These are phyloP conservation scores for Coccyzus lansbergi DNA, from an alignment of 2,797 vertebrate species.

Conservation along the genomic window DNA sequence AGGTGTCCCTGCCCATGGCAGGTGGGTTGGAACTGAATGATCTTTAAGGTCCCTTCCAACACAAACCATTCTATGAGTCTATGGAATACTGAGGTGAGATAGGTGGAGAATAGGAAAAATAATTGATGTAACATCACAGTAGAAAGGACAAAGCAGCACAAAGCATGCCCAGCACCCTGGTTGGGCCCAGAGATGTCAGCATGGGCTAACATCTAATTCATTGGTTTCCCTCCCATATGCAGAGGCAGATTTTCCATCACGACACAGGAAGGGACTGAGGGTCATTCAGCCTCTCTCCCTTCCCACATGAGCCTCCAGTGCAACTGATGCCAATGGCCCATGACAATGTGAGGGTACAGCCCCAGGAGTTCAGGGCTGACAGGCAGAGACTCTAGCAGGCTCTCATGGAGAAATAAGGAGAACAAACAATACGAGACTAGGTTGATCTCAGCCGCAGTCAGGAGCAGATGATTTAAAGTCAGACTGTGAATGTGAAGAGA, in stretches of 20 bases:
- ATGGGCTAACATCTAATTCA: no score
- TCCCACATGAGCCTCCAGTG: neutral
- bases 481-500: neutral
- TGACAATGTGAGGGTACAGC: rapidly evolving
- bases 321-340: rapidly evolving
- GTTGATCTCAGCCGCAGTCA: neutral
- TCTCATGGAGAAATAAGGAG: neutral
- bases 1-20: no score
- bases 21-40: no score
- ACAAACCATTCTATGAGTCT: no score
- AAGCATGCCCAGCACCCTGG: neutral
- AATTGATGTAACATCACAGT: neutral
- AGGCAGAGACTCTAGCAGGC: neutral
- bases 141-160: neutral
- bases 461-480: neutral
- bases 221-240: neutral
- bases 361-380: neutral
- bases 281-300: neutral
- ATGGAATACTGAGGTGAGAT: neutral
- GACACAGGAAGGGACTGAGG: neutral
- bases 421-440: neutral
- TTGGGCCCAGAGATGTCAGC: neutral
- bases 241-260: rapidly evolving
- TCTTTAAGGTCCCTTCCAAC: no score
- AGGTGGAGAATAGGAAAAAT: neutral